Evolutionary conservation across 2,888 invertebrate genomes (phyloP).

Genomic region (Diaprepes abbreviatus): DNA sequence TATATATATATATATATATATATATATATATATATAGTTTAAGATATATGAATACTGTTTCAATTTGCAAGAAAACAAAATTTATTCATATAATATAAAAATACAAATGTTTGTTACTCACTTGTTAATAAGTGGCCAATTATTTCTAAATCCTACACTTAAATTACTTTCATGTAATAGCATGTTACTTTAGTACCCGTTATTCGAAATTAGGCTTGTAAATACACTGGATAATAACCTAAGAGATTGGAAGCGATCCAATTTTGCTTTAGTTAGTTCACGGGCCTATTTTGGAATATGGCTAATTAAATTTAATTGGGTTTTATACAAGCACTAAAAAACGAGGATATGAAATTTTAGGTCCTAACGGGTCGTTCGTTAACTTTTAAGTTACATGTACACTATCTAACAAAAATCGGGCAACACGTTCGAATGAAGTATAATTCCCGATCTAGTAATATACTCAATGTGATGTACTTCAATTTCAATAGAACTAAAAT

Average conservation of each 20-base stretch:
- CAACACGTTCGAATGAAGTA: too few relatives aligned
- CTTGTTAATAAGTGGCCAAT: neutral
- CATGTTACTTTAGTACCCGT: neutral
- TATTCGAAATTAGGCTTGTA: constrained; percentile 1
- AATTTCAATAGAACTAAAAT: too few relatives aligned
- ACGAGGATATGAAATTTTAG: neutral
- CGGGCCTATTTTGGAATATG: constrained; percentile 9
- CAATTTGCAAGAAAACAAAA: too few relatives aligned
- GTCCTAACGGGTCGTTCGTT: neutral
- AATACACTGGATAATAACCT: neutral
- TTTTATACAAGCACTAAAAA: constrained; percentile 6
- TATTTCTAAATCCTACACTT: neutral
- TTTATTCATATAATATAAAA: too few relatives aligned
- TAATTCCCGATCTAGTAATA: too few relatives aligned
- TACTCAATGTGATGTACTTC: too few relatives aligned
- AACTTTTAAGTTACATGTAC: too few relatives aligned
- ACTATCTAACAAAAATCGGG: too few relatives aligned
- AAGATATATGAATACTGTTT: too few relatives aligned
- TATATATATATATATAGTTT: too few relatives aligned
- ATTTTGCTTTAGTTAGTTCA: constrained; percentile 9
- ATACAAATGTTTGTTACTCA: too few relatives aligned
- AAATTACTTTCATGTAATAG: neutral
- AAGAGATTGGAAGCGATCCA: constrained; percentile 6
- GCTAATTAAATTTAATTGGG: constrained; percentile 7
- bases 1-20: too few relatives aligned